phyloP scores from a whole-genome alignment of 30 jellyfish, hydroid and myxozoan species.

The Pseudorhiza aurosa region DNA sequence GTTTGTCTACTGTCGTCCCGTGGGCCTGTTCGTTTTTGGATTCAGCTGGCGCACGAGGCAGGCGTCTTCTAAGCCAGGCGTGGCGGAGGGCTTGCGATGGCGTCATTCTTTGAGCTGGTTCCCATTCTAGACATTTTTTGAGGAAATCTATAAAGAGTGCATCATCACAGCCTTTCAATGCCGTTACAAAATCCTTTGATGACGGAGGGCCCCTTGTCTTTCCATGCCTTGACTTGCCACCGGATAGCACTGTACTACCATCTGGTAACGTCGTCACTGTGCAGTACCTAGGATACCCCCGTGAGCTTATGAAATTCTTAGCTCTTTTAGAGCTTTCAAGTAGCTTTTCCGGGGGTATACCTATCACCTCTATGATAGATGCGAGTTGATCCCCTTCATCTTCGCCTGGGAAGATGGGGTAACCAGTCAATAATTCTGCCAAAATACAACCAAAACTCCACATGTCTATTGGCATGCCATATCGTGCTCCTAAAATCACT shows the following conservation, averaged over 20 bases:
- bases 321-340: conserved; percentile 85
- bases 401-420: conserved; percentile 96
- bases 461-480: conserved; percentile 97
- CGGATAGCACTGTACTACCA: conserved; percentile 90
- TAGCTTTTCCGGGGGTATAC: conserved; percentile 93
- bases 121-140: conserved; percentile 96
- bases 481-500: conserved; percentile 90
- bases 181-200: conserved; percentile 94
- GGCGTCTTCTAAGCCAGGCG: conserved; percentile 90
- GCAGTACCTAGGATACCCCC: conserved; percentile 97
- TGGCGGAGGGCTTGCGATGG: conserved; percentile 95
- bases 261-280: conserved; percentile 89
- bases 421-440: conserved; percentile 91
- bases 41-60: conserved; percentile 95
- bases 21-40: conserved; percentile 42
- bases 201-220: conserved; percentile 96
- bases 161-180: conserved; percentile 91
- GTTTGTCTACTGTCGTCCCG: conserved; percentile 60
- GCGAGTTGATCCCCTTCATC: conserved; percentile 97
- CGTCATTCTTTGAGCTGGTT: conserved; percentile 91
- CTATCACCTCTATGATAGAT: conserved; percentile 87
- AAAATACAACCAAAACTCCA: conserved; percentile 97
- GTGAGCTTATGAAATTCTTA: conserved; percentile 90
- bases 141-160: conserved; percentile 88
- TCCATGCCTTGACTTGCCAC: conserved; percentile 95